Conservation (phyloP, 2,888 invertebrate species). For the Alitta virens region DNA sequence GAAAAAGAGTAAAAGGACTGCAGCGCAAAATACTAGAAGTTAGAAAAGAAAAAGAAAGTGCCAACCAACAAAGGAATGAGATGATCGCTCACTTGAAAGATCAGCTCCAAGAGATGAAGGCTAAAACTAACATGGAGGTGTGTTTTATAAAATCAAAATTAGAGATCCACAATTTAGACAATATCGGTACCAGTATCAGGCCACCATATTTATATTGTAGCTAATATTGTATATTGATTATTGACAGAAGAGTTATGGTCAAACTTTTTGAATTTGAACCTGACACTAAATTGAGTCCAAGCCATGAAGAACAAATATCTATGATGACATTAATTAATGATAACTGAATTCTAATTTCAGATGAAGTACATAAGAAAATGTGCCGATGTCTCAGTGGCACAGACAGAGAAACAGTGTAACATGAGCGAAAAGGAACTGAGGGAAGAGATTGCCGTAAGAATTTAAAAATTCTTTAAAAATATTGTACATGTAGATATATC, state of each 20-base stretch:
- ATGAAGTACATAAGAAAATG: constrained; percentile 55
- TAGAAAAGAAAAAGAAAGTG: constrained; percentile 51
- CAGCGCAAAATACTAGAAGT: constrained; percentile 48
- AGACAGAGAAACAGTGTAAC: constrained; percentile 49
- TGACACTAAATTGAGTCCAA: too few relatives aligned
- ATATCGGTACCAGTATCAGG: too few relatives aligned
- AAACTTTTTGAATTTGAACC: too few relatives aligned
- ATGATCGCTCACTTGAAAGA: constrained; percentile 58
- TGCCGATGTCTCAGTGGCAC: constrained; percentile 53
- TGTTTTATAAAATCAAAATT: too few relatives aligned
- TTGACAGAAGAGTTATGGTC: too few relatives aligned
- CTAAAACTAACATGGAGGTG: constrained; percentile 56
- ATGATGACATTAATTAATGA: too few relatives aligned
- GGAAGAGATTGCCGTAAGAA: constrained; percentile 39
- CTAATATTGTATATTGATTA: too few relatives aligned
- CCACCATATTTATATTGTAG: too few relatives aligned
- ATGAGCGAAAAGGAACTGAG: constrained; percentile 25
- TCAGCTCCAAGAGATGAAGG: constrained; percentile 56
- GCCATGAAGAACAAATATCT: too few relatives aligned
- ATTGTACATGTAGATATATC: too few relatives aligned
- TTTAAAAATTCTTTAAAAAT: too few relatives aligned
- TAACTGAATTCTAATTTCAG: neutral
- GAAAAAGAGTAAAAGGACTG: constrained; percentile 47
- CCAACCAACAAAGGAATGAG: constrained; percentile 53
- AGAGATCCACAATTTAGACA: too few relatives aligned